Conservation (phyloP, 92 coral and sea anemone genomes). For the Palythoa grandiflora region DNA sequence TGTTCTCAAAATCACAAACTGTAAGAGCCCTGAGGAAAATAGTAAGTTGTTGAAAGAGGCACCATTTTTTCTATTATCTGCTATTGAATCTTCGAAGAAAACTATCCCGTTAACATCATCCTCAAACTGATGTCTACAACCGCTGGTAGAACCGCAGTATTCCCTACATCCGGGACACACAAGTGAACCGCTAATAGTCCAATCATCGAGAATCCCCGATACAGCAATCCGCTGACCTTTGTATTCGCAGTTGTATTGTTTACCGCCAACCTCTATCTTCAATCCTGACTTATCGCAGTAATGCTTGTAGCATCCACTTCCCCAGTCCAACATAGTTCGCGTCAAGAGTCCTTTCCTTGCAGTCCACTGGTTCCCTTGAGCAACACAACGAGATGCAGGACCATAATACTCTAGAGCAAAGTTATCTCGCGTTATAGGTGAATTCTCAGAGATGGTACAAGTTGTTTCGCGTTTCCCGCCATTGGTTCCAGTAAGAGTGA, state of each 20-base stretch:
- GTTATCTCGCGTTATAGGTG: constrained; percentile 79
- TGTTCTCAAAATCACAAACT: constrained; percentile 38
- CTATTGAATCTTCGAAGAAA: constrained; percentile 45
- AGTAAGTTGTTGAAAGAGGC: not conserved
- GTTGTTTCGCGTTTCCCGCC: constrained; percentile 87
- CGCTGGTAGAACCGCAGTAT: constrained; percentile 76
- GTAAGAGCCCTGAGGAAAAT: constrained; percentile 2
- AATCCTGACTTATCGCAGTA: constrained; percentile 76
- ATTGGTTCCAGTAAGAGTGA: constrained; percentile 82
- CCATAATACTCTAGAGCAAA: constrained; percentile 93
- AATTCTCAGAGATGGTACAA: constrained; percentile 83
- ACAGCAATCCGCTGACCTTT: constrained; percentile 85
- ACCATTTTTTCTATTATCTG: constrained; percentile 6
- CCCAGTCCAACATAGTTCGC: constrained; percentile 99
- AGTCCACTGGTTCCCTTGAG: constrained; percentile 90
- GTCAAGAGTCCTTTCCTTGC: constrained; percentile 88
- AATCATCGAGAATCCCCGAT: constrained; percentile 74
- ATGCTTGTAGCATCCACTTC: constrained; percentile 94
- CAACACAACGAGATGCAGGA: constrained; percentile 70
- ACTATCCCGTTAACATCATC: constrained; percentile 57
- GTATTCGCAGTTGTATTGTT: constrained; percentile 70
- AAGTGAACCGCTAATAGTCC: constrained; percentile 88
- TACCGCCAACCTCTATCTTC: constrained; percentile 73
- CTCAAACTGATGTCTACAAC: constrained; percentile 69
- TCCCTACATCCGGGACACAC: constrained; percentile 86